Conservation (phyloP, 2,797 vertebrate genomes). For the Eupleurogrammus muticus region DNA sequence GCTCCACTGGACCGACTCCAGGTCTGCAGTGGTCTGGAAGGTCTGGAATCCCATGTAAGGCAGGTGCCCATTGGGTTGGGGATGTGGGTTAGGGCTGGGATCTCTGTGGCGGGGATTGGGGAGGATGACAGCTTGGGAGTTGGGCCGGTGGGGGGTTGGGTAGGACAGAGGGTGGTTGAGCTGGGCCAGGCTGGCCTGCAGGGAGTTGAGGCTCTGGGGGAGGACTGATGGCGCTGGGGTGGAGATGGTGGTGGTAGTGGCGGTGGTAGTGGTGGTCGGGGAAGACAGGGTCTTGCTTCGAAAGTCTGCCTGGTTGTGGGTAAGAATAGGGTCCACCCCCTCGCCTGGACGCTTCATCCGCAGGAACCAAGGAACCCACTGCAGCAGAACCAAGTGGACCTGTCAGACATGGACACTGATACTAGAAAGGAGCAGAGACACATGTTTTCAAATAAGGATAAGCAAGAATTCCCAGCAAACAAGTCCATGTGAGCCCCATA, state of each 20-base stretch:
- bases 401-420: constrained; percentile 40
- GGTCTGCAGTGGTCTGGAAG: constrained; percentile 73
- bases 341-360: constrained; percentile 87
- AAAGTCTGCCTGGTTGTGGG: constrained; percentile 74
- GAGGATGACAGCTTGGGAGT: constrained; percentile 45
- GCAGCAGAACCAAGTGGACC: constrained; percentile 84
- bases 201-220: constrained; percentile 72
- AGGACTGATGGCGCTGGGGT: constrained; percentile 66
- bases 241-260: constrained; percentile 70
- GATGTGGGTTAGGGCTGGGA: constrained; percentile 52
- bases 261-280: constrained; percentile 72
- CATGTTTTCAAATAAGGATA: neutral
- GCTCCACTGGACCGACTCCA: constrained; percentile 71
- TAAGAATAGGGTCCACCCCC: constrained; percentile 63
- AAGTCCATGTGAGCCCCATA: too few relatives aligned
- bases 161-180: constrained; percentile 67
- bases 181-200: constrained; percentile 72
- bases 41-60: constrained; percentile 82
- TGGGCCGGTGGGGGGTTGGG: constrained; percentile 29
- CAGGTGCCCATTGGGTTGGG: constrained; percentile 81
- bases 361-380: constrained; percentile 88
- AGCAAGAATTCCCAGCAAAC: neutral
- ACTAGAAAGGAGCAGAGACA: neutral
- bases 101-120: constrained; percentile 60
- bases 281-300: constrained; percentile 78